Percentiles rank a stretch among this genome's conserved stretches.
Conservation (phyloP, 2,113 vertebrate genomes). For the Dendrocopos noguchii region DNA sequence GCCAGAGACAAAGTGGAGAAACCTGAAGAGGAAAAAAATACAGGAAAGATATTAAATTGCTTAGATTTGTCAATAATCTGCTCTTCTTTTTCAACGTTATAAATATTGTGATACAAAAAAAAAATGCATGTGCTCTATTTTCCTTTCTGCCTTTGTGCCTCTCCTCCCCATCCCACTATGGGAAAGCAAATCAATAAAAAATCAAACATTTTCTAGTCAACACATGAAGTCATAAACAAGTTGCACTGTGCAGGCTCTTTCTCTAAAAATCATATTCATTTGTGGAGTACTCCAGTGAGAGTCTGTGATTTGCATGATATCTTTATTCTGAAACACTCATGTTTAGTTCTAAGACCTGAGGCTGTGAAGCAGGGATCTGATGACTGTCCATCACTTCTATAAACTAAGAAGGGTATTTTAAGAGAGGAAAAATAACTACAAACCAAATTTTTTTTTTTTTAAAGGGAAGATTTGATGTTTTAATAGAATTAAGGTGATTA, state of each 20-base stretch:
- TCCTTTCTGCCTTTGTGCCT: neutral
- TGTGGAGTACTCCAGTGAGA: neutral
- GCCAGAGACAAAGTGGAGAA: slow-evolving; percentile 98
- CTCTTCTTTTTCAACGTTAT: neutral
- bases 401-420: neutral
- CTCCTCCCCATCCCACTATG: neutral
- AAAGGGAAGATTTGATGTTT: neutral
- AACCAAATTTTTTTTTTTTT: neutral
- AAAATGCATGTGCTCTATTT: fast-evolving
- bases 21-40: slow-evolving; percentile 76
- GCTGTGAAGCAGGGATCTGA: neutral
- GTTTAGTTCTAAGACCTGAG: neutral
- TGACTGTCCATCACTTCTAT: neutral
- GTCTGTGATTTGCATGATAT: neutral
- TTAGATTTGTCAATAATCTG: neutral
- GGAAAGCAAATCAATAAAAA: neutral
- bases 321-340: neutral
- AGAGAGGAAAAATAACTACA: neutral
- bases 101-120: neutral
- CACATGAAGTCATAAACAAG: neutral
- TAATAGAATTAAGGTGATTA: slow-evolving; percentile 11
- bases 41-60: slow-evolving; percentile 27
- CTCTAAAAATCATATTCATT: neutral
- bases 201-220: neutral
- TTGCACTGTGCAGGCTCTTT: neutral